phyloP scores from a whole-genome alignment of 2,113 vertebrate species.

The Halichoerus grypus region DNA sequence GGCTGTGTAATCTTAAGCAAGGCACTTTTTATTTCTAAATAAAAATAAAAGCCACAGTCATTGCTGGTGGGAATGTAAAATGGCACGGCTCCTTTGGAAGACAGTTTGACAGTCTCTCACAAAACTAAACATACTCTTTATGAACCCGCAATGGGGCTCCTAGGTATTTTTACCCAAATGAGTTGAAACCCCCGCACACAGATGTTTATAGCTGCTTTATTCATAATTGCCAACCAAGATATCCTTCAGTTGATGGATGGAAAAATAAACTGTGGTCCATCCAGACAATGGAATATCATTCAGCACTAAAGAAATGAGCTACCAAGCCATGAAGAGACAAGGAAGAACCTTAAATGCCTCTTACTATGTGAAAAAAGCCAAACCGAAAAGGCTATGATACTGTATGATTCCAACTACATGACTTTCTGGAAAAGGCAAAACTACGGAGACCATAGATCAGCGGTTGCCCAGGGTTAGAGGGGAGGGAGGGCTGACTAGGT shows the following conservation, averaged over 20 bases:
- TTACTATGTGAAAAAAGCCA: neutral
- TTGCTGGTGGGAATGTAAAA: neutral
- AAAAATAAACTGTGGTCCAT: neutral
- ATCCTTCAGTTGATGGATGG: neutral
- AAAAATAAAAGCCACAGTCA: neutral
- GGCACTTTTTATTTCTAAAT: neutral
- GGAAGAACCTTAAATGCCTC: neutral
- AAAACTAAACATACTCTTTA: neutral
- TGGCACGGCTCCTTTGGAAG: neutral
- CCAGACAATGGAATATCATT: neutral
- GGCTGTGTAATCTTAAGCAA: neutral
- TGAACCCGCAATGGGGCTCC: neutral
- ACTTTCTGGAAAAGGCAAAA: neutral
- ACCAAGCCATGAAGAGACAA: neutral
- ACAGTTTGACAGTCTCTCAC: neutral
- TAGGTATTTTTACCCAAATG: neutral
- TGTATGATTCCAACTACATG: neutral
- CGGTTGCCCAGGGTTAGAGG: neutral
- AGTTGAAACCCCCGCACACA: neutral
- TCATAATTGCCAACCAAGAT: neutral
- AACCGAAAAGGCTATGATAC: neutral
- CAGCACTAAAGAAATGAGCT: neutral
- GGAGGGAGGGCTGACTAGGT: neutral
- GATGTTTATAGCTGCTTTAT: neutral
- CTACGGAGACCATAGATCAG: neutral